Evolutionary conservation across 2,888 invertebrate species (phyloP).

Genomic region (Drosophila fulvimacula): DNA sequence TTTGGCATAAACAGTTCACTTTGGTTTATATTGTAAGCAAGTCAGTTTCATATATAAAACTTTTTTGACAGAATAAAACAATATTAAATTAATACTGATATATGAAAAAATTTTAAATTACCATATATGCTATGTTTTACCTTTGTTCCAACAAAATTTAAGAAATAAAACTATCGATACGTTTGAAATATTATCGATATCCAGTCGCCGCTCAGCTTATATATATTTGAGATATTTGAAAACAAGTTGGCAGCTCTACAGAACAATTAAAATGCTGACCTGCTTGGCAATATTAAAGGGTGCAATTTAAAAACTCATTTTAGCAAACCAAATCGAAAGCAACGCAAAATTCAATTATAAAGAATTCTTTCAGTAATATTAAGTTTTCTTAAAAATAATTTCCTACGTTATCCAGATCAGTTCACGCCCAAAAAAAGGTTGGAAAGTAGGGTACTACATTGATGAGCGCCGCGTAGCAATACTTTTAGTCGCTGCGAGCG

Average conservation of each 20-base stretch:
- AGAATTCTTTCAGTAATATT: background rate
- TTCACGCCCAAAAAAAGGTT: constrained; percentile 10
- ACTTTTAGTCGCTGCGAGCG: constrained; percentile 29
- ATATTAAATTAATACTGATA: too few relatives aligned
- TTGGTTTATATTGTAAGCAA: too few relatives aligned
- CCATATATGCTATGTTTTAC: too few relatives aligned
- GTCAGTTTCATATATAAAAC: too few relatives aligned
- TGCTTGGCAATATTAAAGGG: background rate
- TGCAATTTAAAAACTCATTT: background rate
- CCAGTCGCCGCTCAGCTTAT: background rate
- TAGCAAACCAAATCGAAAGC: background rate
- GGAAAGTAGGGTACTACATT: constrained; percentile 36
- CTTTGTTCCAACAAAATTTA: too few relatives aligned
- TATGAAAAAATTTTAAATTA: too few relatives aligned
- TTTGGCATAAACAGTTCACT: too few relatives aligned
- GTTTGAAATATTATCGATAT: constrained; percentile 1
- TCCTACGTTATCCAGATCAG: background rate
- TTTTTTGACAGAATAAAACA: too few relatives aligned
- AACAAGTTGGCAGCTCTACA: constrained; percentile 40
- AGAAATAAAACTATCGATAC: background rate
- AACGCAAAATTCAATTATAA: background rate
- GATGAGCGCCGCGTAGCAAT: constrained; percentile 37
- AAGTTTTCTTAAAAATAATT: background rate
- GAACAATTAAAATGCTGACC: constrained; percentile 2
- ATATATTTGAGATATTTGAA: background rate